Percentiles rank a stretch among this genome's conserved stretches.
Conservation (phyloP, 2,888 invertebrate genomes). For the Stenodera caucasica region DNA sequence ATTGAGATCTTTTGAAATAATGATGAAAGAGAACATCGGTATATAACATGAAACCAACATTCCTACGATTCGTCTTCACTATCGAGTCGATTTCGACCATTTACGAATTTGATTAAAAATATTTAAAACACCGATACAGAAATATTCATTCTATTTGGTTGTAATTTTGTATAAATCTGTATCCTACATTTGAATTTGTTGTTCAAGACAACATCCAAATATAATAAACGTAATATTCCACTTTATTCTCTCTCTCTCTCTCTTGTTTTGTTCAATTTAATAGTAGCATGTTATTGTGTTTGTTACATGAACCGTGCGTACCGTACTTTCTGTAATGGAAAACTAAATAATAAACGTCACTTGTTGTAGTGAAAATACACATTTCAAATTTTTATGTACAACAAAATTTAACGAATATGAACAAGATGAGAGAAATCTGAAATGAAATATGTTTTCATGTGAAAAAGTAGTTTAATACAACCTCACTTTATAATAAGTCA, state of each 20-base stretch:
- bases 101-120: too few species aligned
- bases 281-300: constrained; percentile 22
- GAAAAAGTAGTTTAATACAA: too few species aligned
- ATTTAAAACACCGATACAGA: too few species aligned
- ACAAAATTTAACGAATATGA: too few species aligned
- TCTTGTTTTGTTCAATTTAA: constrained; percentile 21
- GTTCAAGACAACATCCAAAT: neutral
- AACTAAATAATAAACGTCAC: constrained; percentile 24
- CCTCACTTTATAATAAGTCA: too few species aligned
- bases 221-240: neutral
- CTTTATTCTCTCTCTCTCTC: constrained; percentile 9
- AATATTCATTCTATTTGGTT: too few species aligned
- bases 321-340: constrained; percentile 22
- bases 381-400: neutral
- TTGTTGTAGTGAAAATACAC: neutral
- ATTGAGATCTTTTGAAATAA: constrained; percentile 31
- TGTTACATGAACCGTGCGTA: constrained; percentile 23
- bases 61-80: too few species aligned
- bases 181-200: neutral
- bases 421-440: neutral
- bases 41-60: constrained; percentile 27
- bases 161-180: too few species aligned
- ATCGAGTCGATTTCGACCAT: too few species aligned
- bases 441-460: too few species aligned
- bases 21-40: constrained; percentile 30